Conservation (phyloP, 1,140 invertebrate genomes). For the Bombus confusus region DNA sequence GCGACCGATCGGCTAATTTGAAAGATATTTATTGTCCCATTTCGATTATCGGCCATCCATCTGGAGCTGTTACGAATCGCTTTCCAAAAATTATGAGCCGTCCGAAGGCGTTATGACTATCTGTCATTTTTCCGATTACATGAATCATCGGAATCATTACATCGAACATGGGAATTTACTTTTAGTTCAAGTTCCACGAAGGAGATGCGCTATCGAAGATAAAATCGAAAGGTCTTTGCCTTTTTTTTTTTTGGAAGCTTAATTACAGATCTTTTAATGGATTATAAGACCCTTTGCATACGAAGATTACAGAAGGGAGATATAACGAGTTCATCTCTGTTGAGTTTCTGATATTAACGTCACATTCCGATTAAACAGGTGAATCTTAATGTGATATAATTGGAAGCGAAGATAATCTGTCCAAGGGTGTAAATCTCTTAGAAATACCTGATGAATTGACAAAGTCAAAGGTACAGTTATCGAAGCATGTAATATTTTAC, state of each 20-base stretch:
- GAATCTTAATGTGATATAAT: too few relatives aligned
- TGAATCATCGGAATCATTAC: neutral
- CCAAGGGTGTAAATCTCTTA: too few relatives aligned
- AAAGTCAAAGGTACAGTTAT: too few relatives aligned
- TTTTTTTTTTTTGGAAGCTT: neutral
- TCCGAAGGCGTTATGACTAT: slow-evolving; percentile 11
- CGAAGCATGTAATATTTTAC: too few relatives aligned
- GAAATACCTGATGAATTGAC: too few relatives aligned
- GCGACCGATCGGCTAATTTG: slow-evolving; percentile 53
- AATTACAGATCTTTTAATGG: neutral
- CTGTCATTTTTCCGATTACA: slow-evolving; percentile 2
- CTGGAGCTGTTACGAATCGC: slow-evolving; percentile 37
- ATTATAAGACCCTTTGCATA: neutral
- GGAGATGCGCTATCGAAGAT: neutral
- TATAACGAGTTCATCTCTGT: too few relatives aligned
- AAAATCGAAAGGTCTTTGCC: too few relatives aligned
- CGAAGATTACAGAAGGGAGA: too few relatives aligned
- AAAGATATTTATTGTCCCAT: slow-evolving; percentile 60
- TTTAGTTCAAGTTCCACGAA: neutral
- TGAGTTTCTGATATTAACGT: too few relatives aligned
- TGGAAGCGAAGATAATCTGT: too few relatives aligned
- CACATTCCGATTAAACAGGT: too few relatives aligned
- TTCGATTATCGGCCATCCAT: slow-evolving; percentile 54
- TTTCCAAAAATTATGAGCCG: slow-evolving; percentile 27
- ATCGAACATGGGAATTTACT: neutral